Percentiles rank a stretch among this genome's conserved stretches.
Conservation (phyloP, 2,113 vertebrate genomes). For the Oreochromis aureus region DNA sequence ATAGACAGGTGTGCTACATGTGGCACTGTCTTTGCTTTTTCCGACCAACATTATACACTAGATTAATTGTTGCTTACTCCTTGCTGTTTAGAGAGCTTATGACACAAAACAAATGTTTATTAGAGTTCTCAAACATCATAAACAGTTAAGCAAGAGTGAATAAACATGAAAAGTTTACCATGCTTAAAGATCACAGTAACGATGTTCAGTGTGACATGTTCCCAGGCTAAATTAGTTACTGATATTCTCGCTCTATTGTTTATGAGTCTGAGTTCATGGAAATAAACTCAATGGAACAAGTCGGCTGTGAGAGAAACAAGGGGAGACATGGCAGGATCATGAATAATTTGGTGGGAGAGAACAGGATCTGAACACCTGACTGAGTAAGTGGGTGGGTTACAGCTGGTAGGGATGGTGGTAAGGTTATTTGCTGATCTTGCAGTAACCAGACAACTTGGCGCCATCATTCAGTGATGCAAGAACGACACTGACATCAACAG, state of each 20-base stretch:
- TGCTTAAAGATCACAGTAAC: slow-evolving; percentile 31
- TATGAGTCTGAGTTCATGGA: slow-evolving; percentile 60
- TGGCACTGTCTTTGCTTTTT: not conserved
- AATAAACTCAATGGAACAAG: slow-evolving; percentile 65
- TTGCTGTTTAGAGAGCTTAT: not conserved
- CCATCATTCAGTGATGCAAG: not conserved
- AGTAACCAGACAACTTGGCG: not conserved
- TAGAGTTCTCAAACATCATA: not conserved
- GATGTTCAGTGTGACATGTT: slow-evolving; percentile 15
- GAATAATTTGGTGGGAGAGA: slow-evolving; percentile 66
- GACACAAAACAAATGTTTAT: not conserved
- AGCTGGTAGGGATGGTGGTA: not conserved
- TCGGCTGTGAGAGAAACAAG: slow-evolving; percentile 63
- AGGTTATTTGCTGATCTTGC: not conserved
- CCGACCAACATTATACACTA: not conserved
- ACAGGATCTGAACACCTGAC: slow-evolving; percentile 59
- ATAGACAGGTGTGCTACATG: not conserved
- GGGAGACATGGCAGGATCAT: slow-evolving; percentile 60
- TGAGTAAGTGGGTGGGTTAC: slow-evolving; percentile 13
- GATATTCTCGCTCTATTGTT: slow-evolving; percentile 53
- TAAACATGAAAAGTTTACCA: slow-evolving; percentile 37
- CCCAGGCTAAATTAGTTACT: slow-evolving; percentile 36
- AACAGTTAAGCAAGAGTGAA: not conserved
- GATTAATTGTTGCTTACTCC: not conserved
- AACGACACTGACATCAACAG: not conserved